Evolutionary conservation across 1,140 invertebrate genomes (phyloP).

Genomic region (Polypedilum vanderplanki): DNA sequence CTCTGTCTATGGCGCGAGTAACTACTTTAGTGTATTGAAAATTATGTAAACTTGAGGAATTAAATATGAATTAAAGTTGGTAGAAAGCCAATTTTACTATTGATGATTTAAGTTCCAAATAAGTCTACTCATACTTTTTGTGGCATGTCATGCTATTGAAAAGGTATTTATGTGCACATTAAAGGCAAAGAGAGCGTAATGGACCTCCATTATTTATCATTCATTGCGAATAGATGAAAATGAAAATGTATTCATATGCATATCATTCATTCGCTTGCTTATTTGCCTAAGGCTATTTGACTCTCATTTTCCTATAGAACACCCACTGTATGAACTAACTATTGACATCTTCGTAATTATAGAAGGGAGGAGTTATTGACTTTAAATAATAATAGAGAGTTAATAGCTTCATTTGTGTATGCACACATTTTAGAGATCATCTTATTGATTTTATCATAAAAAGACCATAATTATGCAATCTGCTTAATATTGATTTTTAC

Average conservation of each 20-base stretch:
- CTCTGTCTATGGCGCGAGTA: background rate
- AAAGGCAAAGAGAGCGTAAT: background rate
- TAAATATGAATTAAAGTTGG: constrained; percentile 27
- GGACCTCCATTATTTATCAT: constrained; percentile 4
- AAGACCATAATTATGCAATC: too few relatives aligned
- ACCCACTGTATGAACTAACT: too few relatives aligned
- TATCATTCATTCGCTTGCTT: too few relatives aligned
- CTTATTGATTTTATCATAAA: too few relatives aligned
- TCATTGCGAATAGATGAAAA: background rate
- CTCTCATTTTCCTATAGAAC: too few relatives aligned
- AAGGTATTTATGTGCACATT: background rate
- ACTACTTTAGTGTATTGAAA: background rate
- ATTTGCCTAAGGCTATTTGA: too few relatives aligned
- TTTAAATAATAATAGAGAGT: too few relatives aligned
- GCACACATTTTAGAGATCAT: too few relatives aligned
- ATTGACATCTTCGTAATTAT: too few relatives aligned
- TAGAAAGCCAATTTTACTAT: constrained; percentile 19
- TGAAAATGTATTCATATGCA: too few relatives aligned
- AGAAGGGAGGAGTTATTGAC: too few relatives aligned
- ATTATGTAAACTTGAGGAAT: constrained; percentile 17
- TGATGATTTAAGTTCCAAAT: constrained; percentile 13
- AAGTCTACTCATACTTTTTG: background rate
- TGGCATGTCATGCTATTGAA: background rate
- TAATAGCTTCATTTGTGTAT: too few relatives aligned
- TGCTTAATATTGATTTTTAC: background rate